These are phyloP conservation scores for Cynoglossus semilaevis DNA, from an alignment of 2,113 vertebrate species.

Conservation along the genomic window DNA sequence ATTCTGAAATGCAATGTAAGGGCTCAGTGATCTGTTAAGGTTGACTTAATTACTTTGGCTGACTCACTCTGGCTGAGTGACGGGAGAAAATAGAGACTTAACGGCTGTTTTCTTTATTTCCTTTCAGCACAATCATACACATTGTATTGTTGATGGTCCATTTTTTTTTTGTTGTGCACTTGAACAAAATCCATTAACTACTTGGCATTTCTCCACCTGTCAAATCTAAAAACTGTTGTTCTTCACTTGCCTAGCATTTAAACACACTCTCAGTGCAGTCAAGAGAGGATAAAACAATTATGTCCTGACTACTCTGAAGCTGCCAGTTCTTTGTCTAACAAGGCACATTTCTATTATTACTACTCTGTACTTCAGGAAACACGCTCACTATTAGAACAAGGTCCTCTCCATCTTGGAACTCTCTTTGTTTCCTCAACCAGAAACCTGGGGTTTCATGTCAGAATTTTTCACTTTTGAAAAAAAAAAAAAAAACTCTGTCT, in stretches of 20 bases:
- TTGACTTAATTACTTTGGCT: constrained; percentile 34
- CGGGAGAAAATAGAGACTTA: constrained; percentile 28
- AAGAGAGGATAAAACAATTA: constrained; percentile 13
- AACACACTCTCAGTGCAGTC: constrained; percentile 13
- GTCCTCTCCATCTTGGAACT: too few species aligned
- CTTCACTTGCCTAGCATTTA: constrained; percentile 34
- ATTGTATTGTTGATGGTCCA: constrained; percentile 38
- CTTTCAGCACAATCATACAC: constrained; percentile 9
- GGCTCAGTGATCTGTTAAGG: constrained; percentile 11
- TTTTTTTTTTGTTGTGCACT: constrained; percentile 30
- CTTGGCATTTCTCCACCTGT: constrained; percentile 26
- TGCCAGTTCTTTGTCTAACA: constrained; percentile 23
- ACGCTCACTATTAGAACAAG: too few species aligned
- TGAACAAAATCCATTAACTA: constrained; percentile 45
- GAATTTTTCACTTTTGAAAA: too few species aligned
- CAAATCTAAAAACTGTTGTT: constrained; percentile 32
- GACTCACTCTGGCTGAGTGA: constrained; percentile 30
- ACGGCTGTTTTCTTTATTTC: constrained; percentile 1
- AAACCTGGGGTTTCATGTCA: too few species aligned
- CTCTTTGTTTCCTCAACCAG: too few species aligned
- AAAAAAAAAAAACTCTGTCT: not conserved
- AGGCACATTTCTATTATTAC: constrained; percentile 4
- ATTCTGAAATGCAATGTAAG: constrained; percentile 3
- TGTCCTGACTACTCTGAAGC: constrained; percentile 23
- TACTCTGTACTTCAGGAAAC: too few species aligned